A percentile compares a stretch with the other conserved stretches of the same genome.
Evolutionary conservation across 2,797 vertebrate species (phyloP).

Genomic region (Lutjanus campechanus): DNA sequence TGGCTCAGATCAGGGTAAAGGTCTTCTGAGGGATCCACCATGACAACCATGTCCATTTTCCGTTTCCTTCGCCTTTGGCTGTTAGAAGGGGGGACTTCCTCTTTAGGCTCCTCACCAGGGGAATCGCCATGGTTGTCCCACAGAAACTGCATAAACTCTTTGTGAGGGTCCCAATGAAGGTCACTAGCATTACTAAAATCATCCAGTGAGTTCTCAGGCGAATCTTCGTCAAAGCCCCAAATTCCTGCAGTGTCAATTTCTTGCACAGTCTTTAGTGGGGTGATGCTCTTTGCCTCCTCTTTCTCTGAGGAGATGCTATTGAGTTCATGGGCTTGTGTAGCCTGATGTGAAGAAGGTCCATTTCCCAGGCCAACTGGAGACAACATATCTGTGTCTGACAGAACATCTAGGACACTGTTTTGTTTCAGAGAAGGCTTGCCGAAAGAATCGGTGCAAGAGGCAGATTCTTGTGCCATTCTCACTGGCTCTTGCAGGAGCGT

Average conservation of each 20-base stretch:
- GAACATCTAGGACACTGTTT: slow-evolving; percentile 78
- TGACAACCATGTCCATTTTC: slow-evolving; percentile 97
- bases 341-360: slow-evolving; percentile 93
- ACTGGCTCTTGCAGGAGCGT: slow-evolving; percentile 87
- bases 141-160: slow-evolving; percentile 96
- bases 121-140: slow-evolving; percentile 89
- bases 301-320: slow-evolving; percentile 86
- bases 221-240: slow-evolving; percentile 90
- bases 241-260: slow-evolving; percentile 88
- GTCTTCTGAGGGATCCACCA: slow-evolving; percentile 94
- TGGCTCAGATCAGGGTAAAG: slow-evolving; percentile 83
- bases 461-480: slow-evolving; percentile 87
- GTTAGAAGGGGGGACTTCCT: slow-evolving; percentile 63
- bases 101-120: slow-evolving; percentile 84
- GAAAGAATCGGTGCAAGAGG: slow-evolving; percentile 76
- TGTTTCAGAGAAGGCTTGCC: slow-evolving; percentile 70
- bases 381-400: slow-evolving; percentile 79
- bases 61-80: slow-evolving; percentile 93
- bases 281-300: slow-evolving; percentile 93
- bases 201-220: slow-evolving; percentile 92
- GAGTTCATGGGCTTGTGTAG: slow-evolving; percentile 87
- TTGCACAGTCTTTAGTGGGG: slow-evolving; percentile 91
- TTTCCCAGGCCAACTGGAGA: slow-evolving; percentile 92
- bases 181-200: slow-evolving; percentile 87
- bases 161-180: slow-evolving; percentile 92